Conservation (phyloP, 2,888 invertebrate species). For the Mythimna pallens region DNA sequence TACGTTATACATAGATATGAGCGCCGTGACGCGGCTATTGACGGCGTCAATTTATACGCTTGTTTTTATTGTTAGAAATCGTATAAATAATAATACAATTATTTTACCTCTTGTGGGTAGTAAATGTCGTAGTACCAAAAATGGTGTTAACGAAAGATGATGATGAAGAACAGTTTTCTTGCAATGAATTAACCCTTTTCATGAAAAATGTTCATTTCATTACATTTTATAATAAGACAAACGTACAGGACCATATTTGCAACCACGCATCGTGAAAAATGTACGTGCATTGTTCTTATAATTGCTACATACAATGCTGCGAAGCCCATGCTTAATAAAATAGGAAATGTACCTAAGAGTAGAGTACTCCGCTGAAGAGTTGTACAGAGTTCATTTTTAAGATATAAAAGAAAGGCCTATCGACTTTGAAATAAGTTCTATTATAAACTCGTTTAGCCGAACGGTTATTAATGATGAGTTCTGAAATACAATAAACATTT, state of each 20-base stretch:
- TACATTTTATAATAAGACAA: not conserved
- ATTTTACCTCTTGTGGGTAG: too few species aligned
- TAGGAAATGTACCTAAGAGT: constrained; percentile 35
- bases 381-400: constrained; percentile 18
- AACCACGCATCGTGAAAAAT: not conserved
- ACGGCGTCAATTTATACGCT: too few species aligned
- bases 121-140: not conserved
- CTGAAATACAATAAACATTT: constrained; percentile 57
- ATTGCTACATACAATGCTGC: not conserved
- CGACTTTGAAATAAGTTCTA: constrained; percentile 48
- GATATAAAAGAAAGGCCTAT: constrained; percentile 53
- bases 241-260: not conserved
- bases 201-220: not conserved
- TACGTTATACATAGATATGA: not conserved
- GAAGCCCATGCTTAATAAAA: constrained; percentile 26
- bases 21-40: too few species aligned
- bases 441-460: constrained; percentile 32
- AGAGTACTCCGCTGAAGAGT: constrained; percentile 52
- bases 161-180: too few species aligned
- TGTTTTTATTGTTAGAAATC: too few species aligned
- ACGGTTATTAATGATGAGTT: constrained; percentile 31
- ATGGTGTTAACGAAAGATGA: not conserved
- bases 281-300: not conserved
- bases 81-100: not conserved
- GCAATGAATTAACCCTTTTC: not conserved